phyloP scores from a whole-genome alignment of 2,888 invertebrate genomes.

The Diarsia brunnea region DNA sequence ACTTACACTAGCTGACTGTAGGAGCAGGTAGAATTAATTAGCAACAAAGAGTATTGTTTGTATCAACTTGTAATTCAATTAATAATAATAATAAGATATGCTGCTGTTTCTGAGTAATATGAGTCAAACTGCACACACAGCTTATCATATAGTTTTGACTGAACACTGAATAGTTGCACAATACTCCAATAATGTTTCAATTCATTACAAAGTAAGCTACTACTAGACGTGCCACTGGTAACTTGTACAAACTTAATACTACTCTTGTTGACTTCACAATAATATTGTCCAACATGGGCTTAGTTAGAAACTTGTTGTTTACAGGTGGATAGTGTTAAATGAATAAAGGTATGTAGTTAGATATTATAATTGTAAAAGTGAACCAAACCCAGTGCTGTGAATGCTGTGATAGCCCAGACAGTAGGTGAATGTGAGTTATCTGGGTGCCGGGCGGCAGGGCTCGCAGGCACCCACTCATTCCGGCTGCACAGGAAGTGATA shows the following conservation, averaged over 20 bases:
- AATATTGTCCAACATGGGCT: not conserved
- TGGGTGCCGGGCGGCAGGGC: not conserved
- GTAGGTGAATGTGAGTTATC: slow-evolving; percentile 30
- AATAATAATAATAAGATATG: not conserved
- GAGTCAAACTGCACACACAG: slow-evolving; percentile 5
- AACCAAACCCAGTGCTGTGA: not conserved
- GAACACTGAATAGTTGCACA: slow-evolving; percentile 1
- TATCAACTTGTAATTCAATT: slow-evolving; percentile 15
- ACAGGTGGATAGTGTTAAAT: not conserved
- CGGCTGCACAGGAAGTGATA: not conserved
- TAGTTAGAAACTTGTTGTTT: not conserved
- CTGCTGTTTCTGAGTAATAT: slow-evolving; percentile 10
- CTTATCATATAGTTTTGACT: slow-evolving; percentile 8
- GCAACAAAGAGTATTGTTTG: slow-evolving; percentile 25
- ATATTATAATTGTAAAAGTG: not conserved
- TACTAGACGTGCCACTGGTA: not conserved
- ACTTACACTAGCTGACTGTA: not conserved
- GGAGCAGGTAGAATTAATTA: no score
- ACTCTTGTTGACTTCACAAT: not conserved
- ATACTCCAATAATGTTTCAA: not conserved
- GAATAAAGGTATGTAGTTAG: no score
- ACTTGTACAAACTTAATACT: not conserved
- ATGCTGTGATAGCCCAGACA: not conserved
- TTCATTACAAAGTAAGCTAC: not conserved
- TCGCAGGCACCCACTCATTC: slow-evolving; percentile 25